A percentile compares a stretch with the other conserved stretches of the same genome.
phyloP scores from a whole-genome alignment of 2,888 invertebrate genomes.

The Slavum lentiscoides region DNA sequence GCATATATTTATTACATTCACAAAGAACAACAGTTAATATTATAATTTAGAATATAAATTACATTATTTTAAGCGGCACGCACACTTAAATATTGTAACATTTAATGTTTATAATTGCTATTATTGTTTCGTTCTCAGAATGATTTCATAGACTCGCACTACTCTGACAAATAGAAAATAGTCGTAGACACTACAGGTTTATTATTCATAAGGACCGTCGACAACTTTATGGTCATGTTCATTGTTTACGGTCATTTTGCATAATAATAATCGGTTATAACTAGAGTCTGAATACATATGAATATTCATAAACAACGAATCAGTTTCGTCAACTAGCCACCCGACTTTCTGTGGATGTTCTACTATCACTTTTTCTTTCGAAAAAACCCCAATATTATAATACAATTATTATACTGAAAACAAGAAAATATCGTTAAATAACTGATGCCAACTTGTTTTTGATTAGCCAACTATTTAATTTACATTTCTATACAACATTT shows the following conservation, averaged over 20 bases:
- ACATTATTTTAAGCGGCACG: too few relatives aligned
- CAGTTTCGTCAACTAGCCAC: neutral
- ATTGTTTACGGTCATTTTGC: slow-evolving; percentile 25
- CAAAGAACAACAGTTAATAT: too few relatives aligned
- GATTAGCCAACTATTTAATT: neutral
- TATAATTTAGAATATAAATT: too few relatives aligned
- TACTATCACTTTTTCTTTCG: neutral
- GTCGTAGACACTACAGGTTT: slow-evolving; percentile 10
- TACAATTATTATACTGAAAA: neutral
- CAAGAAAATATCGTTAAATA: neutral
- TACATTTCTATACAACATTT: neutral
- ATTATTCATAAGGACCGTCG: slow-evolving; percentile 36
- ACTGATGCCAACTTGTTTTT: neutral
- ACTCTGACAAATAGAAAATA: slow-evolving; percentile 2
- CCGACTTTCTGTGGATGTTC: neutral
- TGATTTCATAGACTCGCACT: neutral
- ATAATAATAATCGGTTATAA: slow-evolving; percentile 9
- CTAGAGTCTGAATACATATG: neutral
- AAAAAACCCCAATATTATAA: neutral
- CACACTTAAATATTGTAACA: too few relatives aligned
- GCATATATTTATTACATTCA: too few relatives aligned
- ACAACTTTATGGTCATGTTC: slow-evolving; percentile 11
- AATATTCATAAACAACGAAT: slow-evolving; percentile 15
- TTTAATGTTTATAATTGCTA: too few relatives aligned
- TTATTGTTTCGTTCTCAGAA: neutral